phyloP scores from a whole-genome alignment of 2,888 invertebrate genomes.

The Epistrophella euchroma region DNA sequence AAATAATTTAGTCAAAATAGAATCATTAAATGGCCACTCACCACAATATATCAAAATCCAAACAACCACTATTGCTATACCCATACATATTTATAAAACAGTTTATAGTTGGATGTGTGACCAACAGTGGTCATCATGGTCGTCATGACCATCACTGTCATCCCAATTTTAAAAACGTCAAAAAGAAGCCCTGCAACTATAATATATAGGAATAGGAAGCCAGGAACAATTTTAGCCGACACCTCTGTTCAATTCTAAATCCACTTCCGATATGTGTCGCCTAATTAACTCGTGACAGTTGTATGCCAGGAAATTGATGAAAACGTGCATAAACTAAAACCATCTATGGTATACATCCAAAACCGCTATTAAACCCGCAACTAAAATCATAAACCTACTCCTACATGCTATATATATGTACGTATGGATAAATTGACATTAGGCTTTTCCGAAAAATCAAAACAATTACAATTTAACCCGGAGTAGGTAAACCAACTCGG shows the following conservation, averaged over 20 bases:
- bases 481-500: constrained; percentile 9
- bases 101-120: constrained; percentile 14
- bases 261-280: constrained; percentile 68
- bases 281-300: constrained; percentile 73
- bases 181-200: constrained; percentile 23
- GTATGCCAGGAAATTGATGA: constrained; percentile 71
- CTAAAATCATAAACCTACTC: neutral
- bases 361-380: constrained; percentile 26
- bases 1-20: constrained; percentile 45
- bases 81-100: neutral
- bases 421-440: constrained; percentile 65
- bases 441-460: constrained; percentile 68
- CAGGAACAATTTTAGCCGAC: constrained; percentile 51
- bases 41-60: constrained; percentile 64
- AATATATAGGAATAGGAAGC: neutral
- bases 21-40: constrained; percentile 52
- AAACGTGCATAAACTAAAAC: constrained; percentile 70
- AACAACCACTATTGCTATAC: constrained; percentile 54
- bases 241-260: constrained; percentile 68
- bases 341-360: neutral
- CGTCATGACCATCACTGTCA: constrained; percentile 43
- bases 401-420: neutral
- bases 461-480: constrained; percentile 70
- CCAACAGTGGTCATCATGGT: constrained; percentile 48
- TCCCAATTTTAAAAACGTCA: constrained; percentile 6